phyloP scores from a whole-genome alignment of 1,140 invertebrate genomes.

The Drosophila subpulchrella region DNA sequence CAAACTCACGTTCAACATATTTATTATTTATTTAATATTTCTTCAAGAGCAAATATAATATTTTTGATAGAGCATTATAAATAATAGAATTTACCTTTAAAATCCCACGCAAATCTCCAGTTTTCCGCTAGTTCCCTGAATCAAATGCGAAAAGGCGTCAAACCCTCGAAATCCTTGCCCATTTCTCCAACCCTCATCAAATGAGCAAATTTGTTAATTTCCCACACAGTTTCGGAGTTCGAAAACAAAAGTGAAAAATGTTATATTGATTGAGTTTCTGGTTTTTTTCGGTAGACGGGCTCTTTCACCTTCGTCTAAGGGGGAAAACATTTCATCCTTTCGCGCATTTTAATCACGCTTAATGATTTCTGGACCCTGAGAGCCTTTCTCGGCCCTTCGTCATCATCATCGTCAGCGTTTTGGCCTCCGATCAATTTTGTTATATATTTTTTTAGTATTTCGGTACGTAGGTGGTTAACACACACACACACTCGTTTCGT shows the following conservation, averaged over 20 bases:
- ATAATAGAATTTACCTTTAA: no score
- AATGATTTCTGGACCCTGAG: conserved; percentile 57
- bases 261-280: conserved; percentile 44
- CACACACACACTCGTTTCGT: conserved; percentile 57
- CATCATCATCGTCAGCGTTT: conserved; percentile 2
- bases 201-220: conserved; percentile 48
- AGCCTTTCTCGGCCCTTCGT: conserved; percentile 29
- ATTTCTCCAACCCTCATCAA: conserved; percentile 43
- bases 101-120: neutral
- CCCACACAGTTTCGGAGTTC: conserved; percentile 20
- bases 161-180: neutral
- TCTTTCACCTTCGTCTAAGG: conserved; percentile 10
- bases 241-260: conserved; percentile 42
- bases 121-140: conserved; percentile 3
- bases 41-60: no score
- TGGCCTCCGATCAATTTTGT: conserved; percentile 32
- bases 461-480: conserved; percentile 61
- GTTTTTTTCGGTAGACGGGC: neutral
- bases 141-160: neutral
- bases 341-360: conserved; percentile 67
- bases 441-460: conserved; percentile 37
- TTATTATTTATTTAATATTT: no score
- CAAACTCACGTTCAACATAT: no score
- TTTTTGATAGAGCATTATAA: no score
- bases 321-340: conserved; percentile 64